Percentiles rank a stretch among this genome's conserved stretches.
These are phyloP conservation scores for Nasonia vitripennis DNA, from an alignment of 1,140 invertebrate species.

Conservation along the genomic window DNA sequence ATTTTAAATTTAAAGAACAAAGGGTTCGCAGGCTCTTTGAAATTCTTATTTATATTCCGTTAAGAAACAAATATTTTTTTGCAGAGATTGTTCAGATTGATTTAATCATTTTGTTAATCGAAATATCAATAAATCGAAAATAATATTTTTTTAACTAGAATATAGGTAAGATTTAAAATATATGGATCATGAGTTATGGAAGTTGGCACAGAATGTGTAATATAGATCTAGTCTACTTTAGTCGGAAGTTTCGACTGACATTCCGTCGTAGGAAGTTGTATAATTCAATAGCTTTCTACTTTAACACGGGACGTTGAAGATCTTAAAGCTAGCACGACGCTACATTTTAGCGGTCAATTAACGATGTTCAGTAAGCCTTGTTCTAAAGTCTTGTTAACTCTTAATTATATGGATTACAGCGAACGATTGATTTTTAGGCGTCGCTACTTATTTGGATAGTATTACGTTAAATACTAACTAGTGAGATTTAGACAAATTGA, in stretches of 20 bases:
- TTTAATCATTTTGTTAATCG: not conserved
- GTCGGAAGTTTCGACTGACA: conserved; percentile 11
- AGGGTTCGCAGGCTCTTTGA: conserved; percentile 13
- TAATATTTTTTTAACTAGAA: not conserved
- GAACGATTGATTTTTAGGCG: not conserved
- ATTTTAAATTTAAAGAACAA: not conserved
- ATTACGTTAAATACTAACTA: not conserved
- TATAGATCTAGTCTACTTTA: conserved; percentile 29
- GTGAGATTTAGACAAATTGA: not conserved
- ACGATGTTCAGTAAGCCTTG: conserved; percentile 3
- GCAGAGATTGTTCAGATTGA: too few relatives aligned
- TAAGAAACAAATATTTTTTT: not conserved
- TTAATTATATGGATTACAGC: not conserved
- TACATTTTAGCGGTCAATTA: not conserved
- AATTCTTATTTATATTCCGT: not conserved
- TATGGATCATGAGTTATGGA: not conserved
- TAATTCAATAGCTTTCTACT: conserved; percentile 18
- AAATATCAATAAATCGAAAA: not conserved
- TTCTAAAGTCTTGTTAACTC: conserved; percentile 1
- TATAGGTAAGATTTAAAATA: not conserved
- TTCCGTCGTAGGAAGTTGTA: conserved; percentile 9
- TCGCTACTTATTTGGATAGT: not conserved
- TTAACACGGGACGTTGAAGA: not conserved
- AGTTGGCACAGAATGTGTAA: conserved; percentile 33
- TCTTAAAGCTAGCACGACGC: conserved; percentile 6